A percentile compares a stretch with the other conserved stretches of the same genome.
phyloP scores from a whole-genome alignment of 2,797 vertebrate genomes.

The Semotilus atromaculatus region DNA sequence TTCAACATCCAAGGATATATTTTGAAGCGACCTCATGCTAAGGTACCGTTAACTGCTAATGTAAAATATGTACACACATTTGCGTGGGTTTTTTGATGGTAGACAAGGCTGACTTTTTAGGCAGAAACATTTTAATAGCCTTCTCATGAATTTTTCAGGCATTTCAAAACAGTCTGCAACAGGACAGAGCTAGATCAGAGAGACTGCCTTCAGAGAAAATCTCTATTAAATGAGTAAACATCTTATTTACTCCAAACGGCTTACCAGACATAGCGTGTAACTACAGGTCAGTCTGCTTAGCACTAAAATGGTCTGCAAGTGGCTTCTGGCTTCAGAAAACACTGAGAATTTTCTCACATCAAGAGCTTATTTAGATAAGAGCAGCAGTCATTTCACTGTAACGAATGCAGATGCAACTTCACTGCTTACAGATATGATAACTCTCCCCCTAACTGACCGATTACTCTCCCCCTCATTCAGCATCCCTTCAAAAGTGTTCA shows the following conservation, averaged over 20 bases:
- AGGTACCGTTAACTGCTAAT: constrained; percentile 28
- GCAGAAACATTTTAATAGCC: constrained; percentile 38
- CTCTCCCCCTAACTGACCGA: too few relatives aligned
- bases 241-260: constrained; percentile 30
- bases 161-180: constrained; percentile 39
- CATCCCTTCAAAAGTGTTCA: not conserved
- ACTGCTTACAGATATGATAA: constrained; percentile 23
- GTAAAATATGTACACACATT: constrained; percentile 7
- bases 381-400: constrained; percentile 47
- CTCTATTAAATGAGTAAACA: constrained; percentile 45
- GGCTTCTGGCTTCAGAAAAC: constrained; percentile 37
- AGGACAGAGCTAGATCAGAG: constrained; percentile 38
- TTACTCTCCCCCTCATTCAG: not conserved
- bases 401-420: constrained; percentile 47
- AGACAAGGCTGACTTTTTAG: constrained; percentile 25
- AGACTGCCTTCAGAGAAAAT: constrained; percentile 38
- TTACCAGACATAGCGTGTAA: constrained; percentile 16
- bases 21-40: constrained; percentile 30
- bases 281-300: constrained; percentile 43
- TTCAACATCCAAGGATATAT: constrained; percentile 17
- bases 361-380: constrained; percentile 48
- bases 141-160: constrained; percentile 40
- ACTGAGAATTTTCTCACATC: constrained; percentile 41
- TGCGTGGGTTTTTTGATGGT: not conserved
- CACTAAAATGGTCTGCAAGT: constrained; percentile 27